A percentile compares a stretch with the other conserved stretches of the same genome.
Conservation (phyloP, 2,888 invertebrate genomes). For the Callinectes sapidus region DNA sequence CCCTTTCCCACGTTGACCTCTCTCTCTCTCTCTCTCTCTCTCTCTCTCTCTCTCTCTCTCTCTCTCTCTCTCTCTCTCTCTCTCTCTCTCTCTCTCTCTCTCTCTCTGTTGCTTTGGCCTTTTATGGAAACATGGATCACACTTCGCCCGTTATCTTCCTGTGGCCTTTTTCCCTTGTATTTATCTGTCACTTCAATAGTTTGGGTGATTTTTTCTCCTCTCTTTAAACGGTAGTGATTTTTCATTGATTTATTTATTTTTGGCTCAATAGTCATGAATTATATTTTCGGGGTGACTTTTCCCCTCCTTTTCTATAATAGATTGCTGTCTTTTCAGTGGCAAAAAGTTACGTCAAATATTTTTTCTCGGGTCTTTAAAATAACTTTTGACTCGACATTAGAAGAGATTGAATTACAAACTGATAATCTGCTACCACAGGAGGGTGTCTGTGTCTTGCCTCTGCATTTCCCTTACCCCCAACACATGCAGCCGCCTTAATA, state of each 20-base stretch:
- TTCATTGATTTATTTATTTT: too few species aligned
- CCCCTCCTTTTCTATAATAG: neutral
- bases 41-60: neutral
- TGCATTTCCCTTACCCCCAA: neutral
- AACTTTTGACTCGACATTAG: too few species aligned
- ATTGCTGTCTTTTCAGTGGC: neutral
- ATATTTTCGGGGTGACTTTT: neutral
- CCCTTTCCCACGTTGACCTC: neutral
- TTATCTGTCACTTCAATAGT: too few species aligned
- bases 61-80: neutral
- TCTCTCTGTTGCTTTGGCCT: neutral
- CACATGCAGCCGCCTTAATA: neutral
- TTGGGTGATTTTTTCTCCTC: too few species aligned
- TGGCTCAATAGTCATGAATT: neutral
- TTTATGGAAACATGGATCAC: neutral
- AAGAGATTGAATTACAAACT: too few species aligned
- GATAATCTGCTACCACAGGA: too few species aligned
- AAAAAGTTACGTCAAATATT: too few species aligned
- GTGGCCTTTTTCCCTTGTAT: too few species aligned
- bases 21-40: neutral
- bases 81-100: neutral
- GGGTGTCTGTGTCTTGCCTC: too few species aligned
- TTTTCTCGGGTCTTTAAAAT: too few species aligned
- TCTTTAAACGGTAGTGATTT: too few species aligned
- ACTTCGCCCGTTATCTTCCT: neutral